Evolutionary conservation across 2,113 vertebrate species (phyloP), one percentile per base, ranked within the genome.

Genomic region (Regulus satrapa): DNA sequence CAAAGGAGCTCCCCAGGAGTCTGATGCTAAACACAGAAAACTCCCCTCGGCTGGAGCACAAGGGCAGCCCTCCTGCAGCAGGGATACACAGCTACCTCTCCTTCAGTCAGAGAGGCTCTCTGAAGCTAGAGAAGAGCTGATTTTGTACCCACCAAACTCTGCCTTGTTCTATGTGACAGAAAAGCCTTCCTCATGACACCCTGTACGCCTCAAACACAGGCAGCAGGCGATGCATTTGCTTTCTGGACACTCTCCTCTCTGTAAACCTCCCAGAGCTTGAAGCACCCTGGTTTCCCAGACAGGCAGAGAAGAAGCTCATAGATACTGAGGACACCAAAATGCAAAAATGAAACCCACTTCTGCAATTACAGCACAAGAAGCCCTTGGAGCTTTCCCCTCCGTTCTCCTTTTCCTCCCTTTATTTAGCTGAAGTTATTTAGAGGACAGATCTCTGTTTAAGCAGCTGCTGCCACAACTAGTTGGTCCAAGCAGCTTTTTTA

Each of bases 401-500:
- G 9, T 64, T 94, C 68, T 77, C 23, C n/a, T 81, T 59, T 21
- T 24, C 34, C 77, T 78, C 38, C 55, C 52, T 94, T 95, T 84
- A 88, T 93, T 88, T 76, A 94, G 72, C 88, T 90, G 78, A 59
- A 94, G 94, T 95, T 96, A 96, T 96, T 97, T 95, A 96, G 95
- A 94, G 84, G 92, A 76, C 75, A 94, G 84, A 92, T 71, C 92
- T 94, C 54, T 97, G 97, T 97, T 97, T 97, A 97, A 96, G 95
- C 97, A 97, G 97, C 97, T 97, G 97, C 94, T 95, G 91, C 95
- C 95, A 86, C 4, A 6, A 91, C 64, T 49, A 52, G 43, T 63
- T n/a, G 18, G 89, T 48, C 92, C 73, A 75, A 92, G 59, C 40
- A 91, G 81, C 83, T 84, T 71, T 97, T 97, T 96, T 91, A 97